Base-by-base conservation (phyloP, 2,888 invertebrate genomes). In the Dinocampus coccinellae region DNA sequence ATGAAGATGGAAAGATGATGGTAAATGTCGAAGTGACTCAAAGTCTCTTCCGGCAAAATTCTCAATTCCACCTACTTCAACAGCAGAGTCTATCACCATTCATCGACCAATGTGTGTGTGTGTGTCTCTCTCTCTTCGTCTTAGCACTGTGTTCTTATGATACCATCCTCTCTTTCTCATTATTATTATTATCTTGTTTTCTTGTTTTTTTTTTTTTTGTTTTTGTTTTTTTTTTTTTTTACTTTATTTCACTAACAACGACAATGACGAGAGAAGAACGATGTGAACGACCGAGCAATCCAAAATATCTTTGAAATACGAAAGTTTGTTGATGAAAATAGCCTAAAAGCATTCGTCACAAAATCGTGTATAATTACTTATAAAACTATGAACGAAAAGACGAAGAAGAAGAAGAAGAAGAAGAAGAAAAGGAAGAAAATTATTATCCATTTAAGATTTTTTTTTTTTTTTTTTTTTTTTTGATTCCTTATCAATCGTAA, bases 341-440 rank as follows among this genome's bases (percentile, higher is more conserved):
- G 47, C 47, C 47, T 47, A 47, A 47, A 86, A 86, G 86, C 86
- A 86, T 86, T 85, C 85, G 86, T 85, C 84, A 83, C 85, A 86
- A 86, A 47, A 47, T 47, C 1, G 16, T n/a, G 7, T 47, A 47
- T 47, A 47, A 47, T 47, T 47, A 47, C 47, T 47, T 47, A 47
- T 47, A 47, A 47, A 47, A 47, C 47, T 47, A 1, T 47, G 1
- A 16, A 47, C 7, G 16, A 20, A 1, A 20, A 16, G 4, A 13
- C 2, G 9, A 47, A 16, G 4, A 4, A 47, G 16, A 47, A 47
- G 85, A 16, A n/a, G n/a, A n/a, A n/a, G n/a, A n/a, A n/a, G n/a
- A 47, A 20, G 0, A 20, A 16, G 4, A 13, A 20, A 7, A 47
- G 16, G 4, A 4, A 47, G 16, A 47, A 47, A 86, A 16, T 20